These are phyloP conservation scores for Scaptomyza flava DNA, from an alignment of 2,888 invertebrate genomes.

Conservation along the genomic window DNA sequence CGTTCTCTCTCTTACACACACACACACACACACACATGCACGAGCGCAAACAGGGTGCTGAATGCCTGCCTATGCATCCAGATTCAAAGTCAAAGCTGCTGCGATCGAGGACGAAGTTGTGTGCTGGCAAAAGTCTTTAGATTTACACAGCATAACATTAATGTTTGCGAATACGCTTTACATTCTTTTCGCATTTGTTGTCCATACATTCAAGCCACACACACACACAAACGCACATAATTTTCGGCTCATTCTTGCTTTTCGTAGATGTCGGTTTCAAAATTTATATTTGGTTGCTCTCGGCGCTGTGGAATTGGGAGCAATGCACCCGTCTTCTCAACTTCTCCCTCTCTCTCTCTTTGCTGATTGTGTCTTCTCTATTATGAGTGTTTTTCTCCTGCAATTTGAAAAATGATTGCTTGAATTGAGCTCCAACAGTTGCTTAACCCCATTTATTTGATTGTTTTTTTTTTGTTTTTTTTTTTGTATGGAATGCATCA, in stretches of 20 bases:
- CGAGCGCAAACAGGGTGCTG: not conserved
- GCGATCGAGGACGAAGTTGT: slow-evolving; percentile 1
- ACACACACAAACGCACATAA: slow-evolving; percentile 7
- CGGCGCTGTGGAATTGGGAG: slow-evolving; percentile 48
- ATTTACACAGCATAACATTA: slow-evolving; percentile 48
- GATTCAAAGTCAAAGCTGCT: slow-evolving; percentile 29
- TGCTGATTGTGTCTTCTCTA: slow-evolving; percentile 9
- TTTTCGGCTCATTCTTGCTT: slow-evolving; percentile 33
- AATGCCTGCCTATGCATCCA: slow-evolving; percentile 22
- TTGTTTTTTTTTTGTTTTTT: not conserved
- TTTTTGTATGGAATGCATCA: not conserved
- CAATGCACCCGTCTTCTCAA: slow-evolving; percentile 47
- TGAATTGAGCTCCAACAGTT: slow-evolving; percentile 6
- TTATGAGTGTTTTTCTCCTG: slow-evolving; percentile 17
- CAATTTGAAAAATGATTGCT: slow-evolving; percentile 48
- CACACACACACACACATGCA: slow-evolving; percentile 18
- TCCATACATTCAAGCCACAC: not conserved
- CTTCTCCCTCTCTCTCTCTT: not conserved
- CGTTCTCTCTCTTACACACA: slow-evolving; percentile 1
- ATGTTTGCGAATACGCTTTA: slow-evolving; percentile 29
- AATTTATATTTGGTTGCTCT: slow-evolving; percentile 31
- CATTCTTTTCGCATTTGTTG: slow-evolving; percentile 38
- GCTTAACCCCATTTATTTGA: not conserved
- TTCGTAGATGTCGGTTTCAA: slow-evolving; percentile 50
- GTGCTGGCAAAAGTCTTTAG: slow-evolving; percentile 38